Conservation (phyloP, 37 sponge, comb jelly and placozoan genomes). For the Oopsacas minuta region DNA sequence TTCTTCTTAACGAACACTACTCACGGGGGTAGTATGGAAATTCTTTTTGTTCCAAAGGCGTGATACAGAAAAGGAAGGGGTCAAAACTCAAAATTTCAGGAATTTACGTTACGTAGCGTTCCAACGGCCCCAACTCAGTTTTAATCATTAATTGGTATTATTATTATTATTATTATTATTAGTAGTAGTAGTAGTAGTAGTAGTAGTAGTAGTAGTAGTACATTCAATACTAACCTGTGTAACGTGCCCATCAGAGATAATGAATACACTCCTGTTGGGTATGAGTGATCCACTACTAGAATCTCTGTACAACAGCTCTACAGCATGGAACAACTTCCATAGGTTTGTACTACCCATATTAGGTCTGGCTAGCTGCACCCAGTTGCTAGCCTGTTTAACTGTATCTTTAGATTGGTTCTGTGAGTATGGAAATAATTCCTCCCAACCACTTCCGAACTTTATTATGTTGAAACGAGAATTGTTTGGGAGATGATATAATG, state of each 20-base stretch:
- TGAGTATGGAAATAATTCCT: slow-evolving; percentile 64
- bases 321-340: slow-evolving; percentile 54
- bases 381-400: slow-evolving; percentile 41
- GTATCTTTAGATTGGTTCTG: slow-evolving; percentile 58
- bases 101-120: no score
- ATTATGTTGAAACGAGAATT: slow-evolving; percentile 72
- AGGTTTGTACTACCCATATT: slow-evolving; percentile 60
- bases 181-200: no score
- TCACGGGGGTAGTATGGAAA: no score
- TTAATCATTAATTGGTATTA: no score
- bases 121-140: no score
- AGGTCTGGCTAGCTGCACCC: slow-evolving; percentile 17
- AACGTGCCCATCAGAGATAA: slow-evolving; percentile 84
- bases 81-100: no score
- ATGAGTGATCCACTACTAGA: slow-evolving; percentile 31
- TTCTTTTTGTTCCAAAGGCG: no score
- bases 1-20: no score
- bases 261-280: slow-evolving; percentile 64
- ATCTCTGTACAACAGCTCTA: slow-evolving; percentile 37
- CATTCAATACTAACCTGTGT: slow-evolving; percentile 47
- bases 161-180: no score
- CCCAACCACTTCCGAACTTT: slow-evolving; percentile 42
- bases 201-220: no score
- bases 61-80: no score
- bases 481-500: slow-evolving; percentile 53